phyloP scores from a whole-genome alignment of 2,113 vertebrate genomes.

The Ibidorhyncha struthersii region DNA sequence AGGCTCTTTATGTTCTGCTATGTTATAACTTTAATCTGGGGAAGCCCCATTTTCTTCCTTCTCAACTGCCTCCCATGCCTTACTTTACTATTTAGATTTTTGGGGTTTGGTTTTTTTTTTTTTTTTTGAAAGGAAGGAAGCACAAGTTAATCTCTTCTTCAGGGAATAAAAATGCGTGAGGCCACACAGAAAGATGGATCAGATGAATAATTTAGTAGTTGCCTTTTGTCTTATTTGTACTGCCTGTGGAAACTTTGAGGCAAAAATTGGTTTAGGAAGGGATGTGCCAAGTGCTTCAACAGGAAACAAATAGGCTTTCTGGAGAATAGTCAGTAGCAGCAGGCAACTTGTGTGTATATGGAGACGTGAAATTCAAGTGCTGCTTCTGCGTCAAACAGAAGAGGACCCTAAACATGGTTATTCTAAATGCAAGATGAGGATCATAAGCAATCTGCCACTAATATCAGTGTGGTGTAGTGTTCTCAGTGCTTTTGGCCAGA shows the following conservation, averaged over 20 bases:
- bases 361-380: not conserved
- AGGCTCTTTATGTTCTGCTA: not conserved
- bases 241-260: not conserved
- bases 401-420: not conserved
- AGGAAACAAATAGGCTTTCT: not conserved
- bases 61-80: not conserved
- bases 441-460: not conserved
- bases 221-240: not conserved
- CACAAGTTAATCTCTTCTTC: not conserved
- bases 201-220: not conserved
- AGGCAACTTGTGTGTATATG: not conserved
- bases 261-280: not conserved
- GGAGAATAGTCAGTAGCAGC: not conserved
- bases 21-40: not conserved
- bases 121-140: not conserved
- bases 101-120: no score
- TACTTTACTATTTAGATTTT: not conserved
- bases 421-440: not conserved
- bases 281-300: not conserved
- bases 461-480: rapidly evolving
- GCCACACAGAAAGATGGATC: not conserved
- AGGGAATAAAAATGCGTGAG: not conserved
- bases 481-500: not conserved
- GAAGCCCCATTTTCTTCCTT: not conserved
- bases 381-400: not conserved